Conservation (phyloP, 1,140 invertebrate genomes). For the Lucilia sericata region DNA sequence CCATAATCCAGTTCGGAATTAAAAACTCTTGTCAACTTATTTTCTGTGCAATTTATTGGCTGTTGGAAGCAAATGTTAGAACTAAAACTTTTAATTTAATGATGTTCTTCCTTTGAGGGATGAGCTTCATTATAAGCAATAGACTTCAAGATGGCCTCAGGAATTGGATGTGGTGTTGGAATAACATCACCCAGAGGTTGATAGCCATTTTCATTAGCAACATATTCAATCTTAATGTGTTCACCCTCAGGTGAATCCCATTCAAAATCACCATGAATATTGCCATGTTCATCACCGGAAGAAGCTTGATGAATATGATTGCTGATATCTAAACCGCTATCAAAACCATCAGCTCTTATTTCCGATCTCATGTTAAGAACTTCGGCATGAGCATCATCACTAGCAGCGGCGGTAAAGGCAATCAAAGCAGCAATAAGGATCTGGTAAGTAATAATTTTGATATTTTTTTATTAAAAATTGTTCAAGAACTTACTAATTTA, state of each 20-base stretch:
- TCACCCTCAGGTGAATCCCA: slow-evolving; percentile 76
- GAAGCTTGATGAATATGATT: slow-evolving; percentile 69
- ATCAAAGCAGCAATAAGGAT: slow-evolving; percentile 33
- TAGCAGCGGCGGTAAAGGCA: slow-evolving; percentile 9
- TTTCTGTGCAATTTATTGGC: not conserved
- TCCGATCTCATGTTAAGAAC: slow-evolving; percentile 47
- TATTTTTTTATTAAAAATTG: not conserved
- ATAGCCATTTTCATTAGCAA: slow-evolving; percentile 71
- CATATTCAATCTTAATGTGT: no score
- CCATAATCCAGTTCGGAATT: no score
- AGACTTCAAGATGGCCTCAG: slow-evolving; percentile 74
- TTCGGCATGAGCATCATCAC: slow-evolving; percentile 51
- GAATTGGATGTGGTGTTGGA: slow-evolving; percentile 76
- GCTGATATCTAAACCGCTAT: slow-evolving; percentile 68
- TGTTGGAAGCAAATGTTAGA: not conserved
- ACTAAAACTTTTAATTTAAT: not conserved
- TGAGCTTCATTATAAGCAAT: slow-evolving; percentile 68
- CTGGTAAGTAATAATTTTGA: slow-evolving; percentile 65
- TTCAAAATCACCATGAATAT: slow-evolving; percentile 59
- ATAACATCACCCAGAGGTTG: slow-evolving; percentile 70
- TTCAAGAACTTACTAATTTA: slow-evolving; percentile 46
- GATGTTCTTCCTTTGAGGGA: slow-evolving; percentile 48
- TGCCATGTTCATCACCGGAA: slow-evolving; percentile 60
- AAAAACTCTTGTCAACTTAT: not conserved
- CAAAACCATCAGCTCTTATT: slow-evolving; percentile 67